Conservation (phyloP, 2,888 invertebrate genomes). For the Mesochorus sp. region DNA sequence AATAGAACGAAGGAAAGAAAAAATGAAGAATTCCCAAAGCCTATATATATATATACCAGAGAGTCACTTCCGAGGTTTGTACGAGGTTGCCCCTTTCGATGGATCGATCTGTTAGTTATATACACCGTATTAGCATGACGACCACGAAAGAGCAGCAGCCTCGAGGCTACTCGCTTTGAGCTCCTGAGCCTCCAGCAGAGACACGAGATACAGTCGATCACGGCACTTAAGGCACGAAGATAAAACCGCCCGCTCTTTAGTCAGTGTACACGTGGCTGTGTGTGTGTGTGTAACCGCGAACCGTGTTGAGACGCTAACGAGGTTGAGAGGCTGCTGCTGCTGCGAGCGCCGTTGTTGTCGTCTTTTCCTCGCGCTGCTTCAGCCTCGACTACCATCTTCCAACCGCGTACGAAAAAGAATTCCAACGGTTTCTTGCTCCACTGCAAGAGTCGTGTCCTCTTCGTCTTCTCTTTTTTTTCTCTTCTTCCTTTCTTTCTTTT, state of each 20-base stretch:
- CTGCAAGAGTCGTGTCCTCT: constrained; percentile 62
- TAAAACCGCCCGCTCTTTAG: constrained; percentile 66
- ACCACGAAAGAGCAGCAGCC: constrained; percentile 7
- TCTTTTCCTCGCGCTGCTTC: constrained; percentile 72
- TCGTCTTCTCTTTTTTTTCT: constrained; percentile 68
- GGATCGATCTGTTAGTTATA: constrained; percentile 43
- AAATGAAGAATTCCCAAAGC: constrained; percentile 27
- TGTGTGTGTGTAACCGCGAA: constrained; percentile 37
- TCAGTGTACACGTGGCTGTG: background rate
- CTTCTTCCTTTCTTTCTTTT: too few relatives aligned
- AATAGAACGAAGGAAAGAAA: constrained; percentile 5
- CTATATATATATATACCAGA: too few relatives aligned
- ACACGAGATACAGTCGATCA: constrained; percentile 72
- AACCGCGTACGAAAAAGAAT: constrained; percentile 39
- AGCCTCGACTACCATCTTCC: constrained; percentile 73
- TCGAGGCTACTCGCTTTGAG: constrained; percentile 22
- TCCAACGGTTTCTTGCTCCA: constrained; percentile 18
- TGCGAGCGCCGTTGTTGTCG: constrained; percentile 60
- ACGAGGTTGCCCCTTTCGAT: constrained; percentile 19
- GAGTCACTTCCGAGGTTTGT: constrained; percentile 57
- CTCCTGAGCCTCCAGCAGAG: constrained; percentile 32
- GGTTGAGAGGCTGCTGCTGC: constrained; percentile 58
- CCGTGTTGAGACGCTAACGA: constrained; percentile 71
- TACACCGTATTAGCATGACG: constrained; percentile 43
- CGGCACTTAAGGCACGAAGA: constrained; percentile 73